Conservation (phyloP, 2,797 vertebrate genomes). For the Xenentodon cancila region DNA sequence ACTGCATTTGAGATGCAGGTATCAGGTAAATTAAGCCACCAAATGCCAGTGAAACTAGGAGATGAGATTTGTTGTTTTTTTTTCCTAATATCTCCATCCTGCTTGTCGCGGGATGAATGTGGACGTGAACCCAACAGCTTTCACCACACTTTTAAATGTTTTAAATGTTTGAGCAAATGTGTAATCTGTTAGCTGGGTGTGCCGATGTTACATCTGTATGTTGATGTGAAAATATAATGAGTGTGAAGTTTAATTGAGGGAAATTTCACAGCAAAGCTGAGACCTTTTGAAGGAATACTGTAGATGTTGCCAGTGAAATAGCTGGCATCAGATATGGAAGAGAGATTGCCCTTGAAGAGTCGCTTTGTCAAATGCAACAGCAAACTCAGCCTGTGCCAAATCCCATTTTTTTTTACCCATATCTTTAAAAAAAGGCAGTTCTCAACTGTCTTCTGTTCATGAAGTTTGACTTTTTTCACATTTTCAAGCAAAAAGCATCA, state of each 20-base stretch:
- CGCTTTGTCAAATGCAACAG: constrained; percentile 65
- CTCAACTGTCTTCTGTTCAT: constrained; percentile 53
- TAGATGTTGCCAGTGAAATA: constrained; percentile 44
- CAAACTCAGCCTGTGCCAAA: constrained; percentile 60
- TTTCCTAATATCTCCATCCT: constrained; percentile 12
- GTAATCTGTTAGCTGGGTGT: constrained; percentile 27
- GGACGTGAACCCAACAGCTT: background rate
- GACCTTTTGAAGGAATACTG: constrained; percentile 35
- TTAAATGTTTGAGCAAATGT: constrained; percentile 18
- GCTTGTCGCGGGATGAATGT: constrained; percentile 9
- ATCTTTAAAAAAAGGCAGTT: constrained; percentile 59
- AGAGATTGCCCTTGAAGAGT: constrained; percentile 66
- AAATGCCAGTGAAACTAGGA: too few species aligned
- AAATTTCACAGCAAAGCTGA: constrained; percentile 49
- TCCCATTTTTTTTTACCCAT: constrained; percentile 65
- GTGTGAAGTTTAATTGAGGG: constrained; percentile 50
- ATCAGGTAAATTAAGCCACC: background rate
- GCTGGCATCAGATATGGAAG: constrained; percentile 48
- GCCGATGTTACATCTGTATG: constrained; percentile 46
- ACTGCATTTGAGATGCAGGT: constrained; percentile 42
- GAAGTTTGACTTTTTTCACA: constrained; percentile 53
- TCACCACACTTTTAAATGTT: constrained; percentile 15
- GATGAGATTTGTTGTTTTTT: constrained; percentile 10
- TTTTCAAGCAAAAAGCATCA: constrained; percentile 52
- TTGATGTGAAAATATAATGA: constrained; percentile 59